Evolutionary conservation across 2,888 invertebrate species (phyloP).

Genomic region (Polyommatus iphigenia): DNA sequence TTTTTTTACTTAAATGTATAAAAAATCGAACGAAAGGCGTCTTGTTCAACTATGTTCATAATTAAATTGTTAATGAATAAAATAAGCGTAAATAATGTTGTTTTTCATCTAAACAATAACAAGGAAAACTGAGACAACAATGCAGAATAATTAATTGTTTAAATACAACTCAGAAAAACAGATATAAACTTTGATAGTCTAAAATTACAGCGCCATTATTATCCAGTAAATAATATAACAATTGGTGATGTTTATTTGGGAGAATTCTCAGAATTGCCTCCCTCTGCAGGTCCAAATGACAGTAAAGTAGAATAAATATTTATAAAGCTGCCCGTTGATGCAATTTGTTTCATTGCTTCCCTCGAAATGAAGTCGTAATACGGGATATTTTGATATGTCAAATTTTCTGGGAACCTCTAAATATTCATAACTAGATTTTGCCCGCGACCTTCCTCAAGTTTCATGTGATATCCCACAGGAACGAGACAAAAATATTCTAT

Average conservation of each 20-base stretch:
- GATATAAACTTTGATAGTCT: constrained; percentile 6
- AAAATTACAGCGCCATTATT: neutral
- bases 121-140: neutral
- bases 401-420: neutral
- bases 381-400: neutral
- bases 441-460: neutral
- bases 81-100: neutral
- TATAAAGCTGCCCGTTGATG: constrained; percentile 12
- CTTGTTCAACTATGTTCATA: neutral
- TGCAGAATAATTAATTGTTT: constrained; percentile 6
- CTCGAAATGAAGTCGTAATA: neutral
- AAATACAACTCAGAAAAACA: neutral
- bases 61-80: neutral
- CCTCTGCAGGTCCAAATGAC: neutral
- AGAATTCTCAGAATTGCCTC: neutral
- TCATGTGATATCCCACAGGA: neutral
- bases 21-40: neutral
- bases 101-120: neutral
- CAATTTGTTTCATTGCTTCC: constrained; percentile 10
- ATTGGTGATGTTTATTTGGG: constrained; percentile 10
- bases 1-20: neutral
- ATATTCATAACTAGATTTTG: neutral
- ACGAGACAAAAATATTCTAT: neutral
- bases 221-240: neutral
- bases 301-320: constrained; percentile 5